A percentile compares a stretch with the other conserved stretches of the same genome.
Conservation (phyloP, 2,113 vertebrate species). For the Collichthys lucidus region DNA sequence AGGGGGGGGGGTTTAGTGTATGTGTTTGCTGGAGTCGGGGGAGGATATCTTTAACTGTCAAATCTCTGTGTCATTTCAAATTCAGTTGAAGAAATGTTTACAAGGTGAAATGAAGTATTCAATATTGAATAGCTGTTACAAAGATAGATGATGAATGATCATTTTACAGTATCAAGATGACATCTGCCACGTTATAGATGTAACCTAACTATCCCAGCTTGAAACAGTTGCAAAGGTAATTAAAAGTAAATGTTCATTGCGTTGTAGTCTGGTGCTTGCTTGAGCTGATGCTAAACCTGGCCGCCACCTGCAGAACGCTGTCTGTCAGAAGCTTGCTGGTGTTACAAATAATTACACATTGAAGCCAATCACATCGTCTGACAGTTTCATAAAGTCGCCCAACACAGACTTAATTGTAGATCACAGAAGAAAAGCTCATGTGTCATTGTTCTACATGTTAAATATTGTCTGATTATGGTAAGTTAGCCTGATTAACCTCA, state of each 20-base stretch:
- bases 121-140: not conserved
- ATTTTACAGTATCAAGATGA: not conserved
- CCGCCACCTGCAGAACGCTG: conserved; percentile 21
- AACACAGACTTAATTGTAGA: conserved; percentile 15
- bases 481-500: not conserved
- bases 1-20: not conserved
- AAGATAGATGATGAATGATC: not conserved
- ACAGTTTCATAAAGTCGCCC: conserved; percentile 11
- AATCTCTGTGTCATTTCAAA: conserved; percentile 11
- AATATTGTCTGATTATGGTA: not conserved
- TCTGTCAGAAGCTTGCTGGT: conserved; percentile 17
- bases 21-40: conserved; percentile 8
- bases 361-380: conserved; percentile 14
- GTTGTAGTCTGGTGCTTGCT: not conserved
- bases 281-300: conserved; percentile 27
- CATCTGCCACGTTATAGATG: not conserved
- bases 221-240: conserved; percentile 9
- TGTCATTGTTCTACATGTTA: conserved; percentile 11
- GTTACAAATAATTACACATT: conserved; percentile 15
- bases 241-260: not conserved
- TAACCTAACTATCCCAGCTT: not conserved
- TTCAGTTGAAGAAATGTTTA: not conserved
- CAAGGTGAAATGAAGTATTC: not conserved
- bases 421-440: conserved; percentile 5
- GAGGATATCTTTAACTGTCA: not conserved